Evolutionary conservation across 2,113 vertebrate genomes (phyloP).

Genomic region (Triplophysa rosa): DNA sequence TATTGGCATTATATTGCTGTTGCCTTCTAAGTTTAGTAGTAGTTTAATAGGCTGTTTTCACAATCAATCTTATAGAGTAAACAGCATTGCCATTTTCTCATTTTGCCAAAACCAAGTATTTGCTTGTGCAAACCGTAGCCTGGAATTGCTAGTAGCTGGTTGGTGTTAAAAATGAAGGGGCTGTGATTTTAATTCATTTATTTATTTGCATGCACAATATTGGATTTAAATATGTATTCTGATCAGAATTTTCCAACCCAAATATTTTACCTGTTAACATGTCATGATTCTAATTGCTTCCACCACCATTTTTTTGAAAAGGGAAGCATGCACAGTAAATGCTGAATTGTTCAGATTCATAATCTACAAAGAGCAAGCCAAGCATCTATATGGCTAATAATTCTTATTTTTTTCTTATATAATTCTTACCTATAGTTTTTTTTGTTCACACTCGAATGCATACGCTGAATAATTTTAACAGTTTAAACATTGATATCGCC

Average conservation of each 20-base stretch:
- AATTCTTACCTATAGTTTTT: no score
- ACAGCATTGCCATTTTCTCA: neutral
- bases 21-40: neutral
- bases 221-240: no score
- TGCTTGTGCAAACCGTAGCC: neutral
- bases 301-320: neutral
- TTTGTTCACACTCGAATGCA: no score
- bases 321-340: neutral
- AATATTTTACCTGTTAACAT: no score
- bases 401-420: no score
- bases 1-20: neutral
- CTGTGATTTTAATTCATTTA: neutral
- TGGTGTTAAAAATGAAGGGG: neutral
- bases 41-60: neutral
- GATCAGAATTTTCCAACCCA: no score
- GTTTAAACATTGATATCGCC: no score
- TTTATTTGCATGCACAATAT: neutral
- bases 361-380: no score
- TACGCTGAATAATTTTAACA: no score
- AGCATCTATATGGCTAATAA: no score
- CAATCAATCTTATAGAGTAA: neutral
- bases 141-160: neutral
- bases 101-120: neutral
- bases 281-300: neutral
- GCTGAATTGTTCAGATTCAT: neutral